Conservation (phyloP, 2,113 vertebrate species). For the Todiramphus chloris region DNA sequence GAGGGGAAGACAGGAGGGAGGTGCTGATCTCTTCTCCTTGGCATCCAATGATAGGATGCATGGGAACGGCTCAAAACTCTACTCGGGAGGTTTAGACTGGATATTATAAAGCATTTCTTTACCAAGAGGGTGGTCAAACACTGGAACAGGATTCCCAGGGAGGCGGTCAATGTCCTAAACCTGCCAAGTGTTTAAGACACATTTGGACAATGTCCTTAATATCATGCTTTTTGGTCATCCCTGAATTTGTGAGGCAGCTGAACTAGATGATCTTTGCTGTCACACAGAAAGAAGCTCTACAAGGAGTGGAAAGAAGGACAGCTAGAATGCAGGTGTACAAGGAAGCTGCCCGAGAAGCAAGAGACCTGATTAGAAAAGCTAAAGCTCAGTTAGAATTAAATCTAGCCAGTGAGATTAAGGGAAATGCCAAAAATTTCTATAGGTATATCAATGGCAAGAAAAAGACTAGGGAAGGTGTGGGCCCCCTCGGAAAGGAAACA, state of each 20-base stretch:
- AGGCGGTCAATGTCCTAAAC: not conserved
- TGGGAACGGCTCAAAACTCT: not conserved
- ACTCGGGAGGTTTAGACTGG: not conserved
- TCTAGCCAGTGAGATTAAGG: too few species aligned
- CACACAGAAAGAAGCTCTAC: too few species aligned
- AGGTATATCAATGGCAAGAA: too few species aligned
- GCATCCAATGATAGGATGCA: fast-evolving
- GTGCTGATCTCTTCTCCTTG: not conserved
- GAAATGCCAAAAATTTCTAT: too few species aligned
- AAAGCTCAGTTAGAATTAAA: too few species aligned
- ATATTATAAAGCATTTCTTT: not conserved
- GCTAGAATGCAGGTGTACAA: too few species aligned
- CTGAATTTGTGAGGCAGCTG: not conserved
- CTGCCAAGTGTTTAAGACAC: not conserved
- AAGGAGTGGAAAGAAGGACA: too few species aligned
- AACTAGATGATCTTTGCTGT: not conserved
- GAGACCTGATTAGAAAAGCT: too few species aligned
- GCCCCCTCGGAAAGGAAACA: too few species aligned
- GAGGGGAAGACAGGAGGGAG: not conserved
- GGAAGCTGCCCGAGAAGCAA: too few species aligned
- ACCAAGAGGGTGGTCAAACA: not conserved
- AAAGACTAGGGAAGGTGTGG: too few species aligned
- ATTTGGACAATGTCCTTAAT: not conserved
- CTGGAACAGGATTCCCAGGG: not conserved
- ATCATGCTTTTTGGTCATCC: not conserved